These are phyloP conservation scores for Dasyurus viverrinus DNA, from an alignment of 2,113 vertebrate species.

Conservation along the genomic window DNA sequence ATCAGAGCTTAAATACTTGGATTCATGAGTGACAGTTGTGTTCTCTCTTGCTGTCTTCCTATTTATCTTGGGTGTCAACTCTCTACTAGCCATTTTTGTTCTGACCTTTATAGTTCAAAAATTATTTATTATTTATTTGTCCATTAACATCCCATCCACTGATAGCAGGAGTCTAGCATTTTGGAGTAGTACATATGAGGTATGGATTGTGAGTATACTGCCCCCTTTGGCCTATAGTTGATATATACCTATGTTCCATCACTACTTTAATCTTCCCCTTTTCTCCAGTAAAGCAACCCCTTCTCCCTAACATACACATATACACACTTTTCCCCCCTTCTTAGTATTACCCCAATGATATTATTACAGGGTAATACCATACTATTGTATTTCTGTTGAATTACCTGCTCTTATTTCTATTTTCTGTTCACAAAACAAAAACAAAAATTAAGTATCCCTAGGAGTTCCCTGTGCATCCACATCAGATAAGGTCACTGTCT, in stretches of 20 bases:
- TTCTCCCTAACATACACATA: background rate
- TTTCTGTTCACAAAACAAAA: background rate
- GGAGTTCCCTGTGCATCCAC: background rate
- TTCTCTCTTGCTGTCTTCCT: background rate
- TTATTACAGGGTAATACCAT: background rate
- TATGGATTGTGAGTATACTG: background rate
- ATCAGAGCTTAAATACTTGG: background rate
- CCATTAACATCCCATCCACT: background rate
- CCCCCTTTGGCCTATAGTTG: background rate
- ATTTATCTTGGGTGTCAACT: background rate
- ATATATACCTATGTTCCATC: background rate
- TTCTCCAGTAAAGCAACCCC: background rate
- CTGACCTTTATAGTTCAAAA: background rate
- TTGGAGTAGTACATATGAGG: background rate
- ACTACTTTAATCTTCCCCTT: background rate
- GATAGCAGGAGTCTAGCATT: background rate
- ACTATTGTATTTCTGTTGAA: background rate
- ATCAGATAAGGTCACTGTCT: background rate
- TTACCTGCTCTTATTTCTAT: background rate
- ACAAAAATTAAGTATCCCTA: background rate
- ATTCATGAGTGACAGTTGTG: background rate
- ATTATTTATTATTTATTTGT: background rate
- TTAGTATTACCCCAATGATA: background rate
- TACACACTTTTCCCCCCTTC: too few species aligned
- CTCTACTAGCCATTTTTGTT: background rate